phyloP scores from a whole-genome alignment of 2,888 invertebrate genomes.

The Schizaphis graminum region DNA sequence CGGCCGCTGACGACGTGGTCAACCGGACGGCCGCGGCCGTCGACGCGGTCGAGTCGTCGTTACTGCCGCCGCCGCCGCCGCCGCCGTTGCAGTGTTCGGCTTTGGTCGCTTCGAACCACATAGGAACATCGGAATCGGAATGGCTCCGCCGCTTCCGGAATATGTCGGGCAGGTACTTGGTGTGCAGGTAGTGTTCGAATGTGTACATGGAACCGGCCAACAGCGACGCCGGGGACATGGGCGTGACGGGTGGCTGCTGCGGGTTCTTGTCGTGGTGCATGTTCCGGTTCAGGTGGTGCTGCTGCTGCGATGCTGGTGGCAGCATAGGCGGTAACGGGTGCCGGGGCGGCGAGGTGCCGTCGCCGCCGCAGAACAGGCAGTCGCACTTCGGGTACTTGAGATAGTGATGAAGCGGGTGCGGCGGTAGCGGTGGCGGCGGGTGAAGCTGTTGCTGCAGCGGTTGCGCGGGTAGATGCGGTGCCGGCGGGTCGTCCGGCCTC shows the following conservation, averaged over 20 bases:
- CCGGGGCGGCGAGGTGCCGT: slow-evolving; percentile 66
- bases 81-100: slow-evolving; percentile 71
- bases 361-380: slow-evolving; percentile 68
- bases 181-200: slow-evolving; percentile 77
- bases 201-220: slow-evolving; percentile 75
- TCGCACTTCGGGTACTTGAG: slow-evolving; percentile 71
- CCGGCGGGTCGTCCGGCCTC: slow-evolving; percentile 69
- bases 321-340: slow-evolving; percentile 73
- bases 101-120: slow-evolving; percentile 73
- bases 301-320: slow-evolving; percentile 66
- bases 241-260: slow-evolving; percentile 75
- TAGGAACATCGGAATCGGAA: slow-evolving; percentile 78
- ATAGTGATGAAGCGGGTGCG: slow-evolving; percentile 67
- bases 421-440: slow-evolving; percentile 67
- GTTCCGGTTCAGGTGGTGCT: slow-evolving; percentile 69
- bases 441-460: slow-evolving; percentile 67
- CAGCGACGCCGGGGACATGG: slow-evolving; percentile 72
- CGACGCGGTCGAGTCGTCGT: slow-evolving; percentile 70
- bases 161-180: slow-evolving; percentile 77
- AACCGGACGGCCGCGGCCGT: slow-evolving; percentile 73
- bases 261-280: slow-evolving; percentile 70
- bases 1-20: slow-evolving; percentile 70
- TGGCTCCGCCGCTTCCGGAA: slow-evolving; percentile 76
- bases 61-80: slow-evolving; percentile 71
- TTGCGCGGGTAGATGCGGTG: slow-evolving; percentile 56